Base-by-base conservation (phyloP, 1,140 invertebrate genomes). In the Maconellicoccus hirsutus region DNA sequence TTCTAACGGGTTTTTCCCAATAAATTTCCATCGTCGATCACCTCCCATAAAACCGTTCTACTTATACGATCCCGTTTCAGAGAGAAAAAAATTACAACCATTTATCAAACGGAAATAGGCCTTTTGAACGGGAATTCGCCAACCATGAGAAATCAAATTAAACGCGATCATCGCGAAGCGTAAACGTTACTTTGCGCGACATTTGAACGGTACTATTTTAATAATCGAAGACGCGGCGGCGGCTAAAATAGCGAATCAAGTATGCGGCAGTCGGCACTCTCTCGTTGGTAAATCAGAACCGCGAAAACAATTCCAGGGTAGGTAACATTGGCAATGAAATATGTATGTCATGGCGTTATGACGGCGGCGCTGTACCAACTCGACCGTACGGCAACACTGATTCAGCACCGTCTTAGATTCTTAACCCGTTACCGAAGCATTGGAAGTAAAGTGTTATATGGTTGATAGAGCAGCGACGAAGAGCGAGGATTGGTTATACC, bases 301-400 rank as follows among this genome's bases (percentile, higher is more conserved):
- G 10, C 42, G 42, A 14, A 19, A 52, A 52, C n/a, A 52, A 52
- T 52, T 52, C 29, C 42, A 52, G 61, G 61, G 21, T 23, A 25
- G 61, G 61, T 66, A 66, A 66, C 61, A 66, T 25, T 66, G 61
- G 25, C 61, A 66, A 66, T 66, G 61, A 66, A 66, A 66, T 66
- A 66, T 66, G 61, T 66, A 26, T 66, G 61, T 66, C 61, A 66
- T 66, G 61, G 61, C 61, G 16, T 52, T 52, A 52, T 19, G 61
- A 19, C 61, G 61, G 2, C 4, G 22, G 6, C n/a, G 16, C 10
- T 16, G 42, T 52, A 52, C 42, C 4, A 4, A 8, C 42, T 19
- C 12, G 42, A 6, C 42, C n/a, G 16, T 22, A 66, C 2, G 25
- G 61, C 61, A 66, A 66, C 61, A 23, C 61, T 66, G 61, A 66